Evolutionary conservation across 2,888 invertebrate species (phyloP).

Genomic region (Cephus pygmeus): DNA sequence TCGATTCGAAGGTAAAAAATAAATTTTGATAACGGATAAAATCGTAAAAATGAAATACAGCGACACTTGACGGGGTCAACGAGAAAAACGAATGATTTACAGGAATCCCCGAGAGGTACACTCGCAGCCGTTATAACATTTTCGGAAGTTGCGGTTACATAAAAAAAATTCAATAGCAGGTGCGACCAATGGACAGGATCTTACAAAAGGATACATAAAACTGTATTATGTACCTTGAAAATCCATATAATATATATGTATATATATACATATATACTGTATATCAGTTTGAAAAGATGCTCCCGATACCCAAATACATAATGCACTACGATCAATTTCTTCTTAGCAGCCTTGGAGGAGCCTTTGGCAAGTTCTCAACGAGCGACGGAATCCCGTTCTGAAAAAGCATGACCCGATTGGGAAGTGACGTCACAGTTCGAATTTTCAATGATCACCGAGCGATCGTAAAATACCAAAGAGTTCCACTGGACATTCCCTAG

Average conservation of each 20-base stretch:
- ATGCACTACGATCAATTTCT: background rate
- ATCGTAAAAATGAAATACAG: background rate
- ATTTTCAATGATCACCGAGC: background rate
- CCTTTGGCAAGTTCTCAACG: background rate
- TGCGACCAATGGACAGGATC: background rate
- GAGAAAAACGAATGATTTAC: background rate
- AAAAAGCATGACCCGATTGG: background rate
- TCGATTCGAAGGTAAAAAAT: background rate
- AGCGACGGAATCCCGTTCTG: background rate
- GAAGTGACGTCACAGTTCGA: background rate
- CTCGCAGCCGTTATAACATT: background rate
- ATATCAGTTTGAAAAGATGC: background rate
- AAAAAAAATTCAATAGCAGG: background rate
- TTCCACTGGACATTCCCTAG: background rate
- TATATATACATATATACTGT: background rate
- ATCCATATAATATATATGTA: background rate
- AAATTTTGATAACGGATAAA: background rate
- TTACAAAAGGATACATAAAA: background rate
- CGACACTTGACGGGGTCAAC: too few relatives aligned
- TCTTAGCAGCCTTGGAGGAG: background rate
- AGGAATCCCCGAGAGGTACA: background rate
- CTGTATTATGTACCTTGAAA: background rate
- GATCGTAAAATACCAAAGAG: background rate
- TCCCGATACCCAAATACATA: conserved; percentile 7
- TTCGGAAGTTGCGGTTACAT: background rate